These are phyloP conservation scores for Enteromius afrohamiltoni DNA, from an alignment of 2,797 vertebrate genomes.

Conservation along the genomic window DNA sequence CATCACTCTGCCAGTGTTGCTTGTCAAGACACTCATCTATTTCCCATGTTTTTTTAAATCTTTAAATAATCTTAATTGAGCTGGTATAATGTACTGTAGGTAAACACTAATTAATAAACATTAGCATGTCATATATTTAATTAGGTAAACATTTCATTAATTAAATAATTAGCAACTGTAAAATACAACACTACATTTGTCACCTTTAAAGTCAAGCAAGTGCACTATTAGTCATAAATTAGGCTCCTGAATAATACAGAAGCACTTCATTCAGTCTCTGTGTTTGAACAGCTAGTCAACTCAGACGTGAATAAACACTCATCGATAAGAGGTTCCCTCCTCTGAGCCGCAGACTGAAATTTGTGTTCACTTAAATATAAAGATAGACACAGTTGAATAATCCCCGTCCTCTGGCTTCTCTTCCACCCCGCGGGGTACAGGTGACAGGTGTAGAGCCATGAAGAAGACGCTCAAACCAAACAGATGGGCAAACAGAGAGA, in stretches of 20 bases:
- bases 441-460: conserved; percentile 36
- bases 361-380: conserved; percentile 7
- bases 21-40: not conserved
- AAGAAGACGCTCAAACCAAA: conserved; percentile 36
- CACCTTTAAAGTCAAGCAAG: not conserved
- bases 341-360: not conserved
- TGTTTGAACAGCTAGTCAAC: conserved; percentile 21
- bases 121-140: not conserved
- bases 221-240: not conserved
- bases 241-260: not conserved
- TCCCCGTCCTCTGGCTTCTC: conserved; percentile 15
- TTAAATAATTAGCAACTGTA: not conserved
- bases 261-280: not conserved
- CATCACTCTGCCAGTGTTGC: not conserved
- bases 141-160: not conserved
- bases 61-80: not conserved
- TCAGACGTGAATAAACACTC: not conserved
- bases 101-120: not conserved
- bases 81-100: not conserved
- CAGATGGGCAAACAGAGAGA: conserved; percentile 53
- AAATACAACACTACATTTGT: not conserved
- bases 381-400: conserved; percentile 36
- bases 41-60: not conserved
- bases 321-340: conserved; percentile 23
- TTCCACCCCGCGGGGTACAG: conserved; percentile 36